Evolutionary conservation across 35 echinoderm and acorn worm species (phyloP), one percentile per base, ranked within the genome.

Genomic region (Eucidaris tribuloides): DNA sequence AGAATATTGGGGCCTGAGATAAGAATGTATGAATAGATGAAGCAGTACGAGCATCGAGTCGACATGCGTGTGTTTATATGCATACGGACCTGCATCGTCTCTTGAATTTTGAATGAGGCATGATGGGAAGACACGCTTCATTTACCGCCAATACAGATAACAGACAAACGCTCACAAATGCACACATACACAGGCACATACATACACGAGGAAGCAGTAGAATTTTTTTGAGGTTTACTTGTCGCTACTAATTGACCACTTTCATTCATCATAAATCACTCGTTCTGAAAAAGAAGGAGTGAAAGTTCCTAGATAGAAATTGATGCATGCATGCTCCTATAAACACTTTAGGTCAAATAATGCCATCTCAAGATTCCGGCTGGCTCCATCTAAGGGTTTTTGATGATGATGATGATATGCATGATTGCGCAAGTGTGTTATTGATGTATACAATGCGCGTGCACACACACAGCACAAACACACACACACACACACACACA

Each of bases 41-140:
- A 0, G 38, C 35, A n/a, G n/a, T n/a, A n/a, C n/a, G n/a, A 40
- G 25, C 35, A 40, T 36, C 15, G 39, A 27, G 68, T n/a, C 22
- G 61, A 74, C 35, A 42, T 33, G 44, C 35, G 38, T 33, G 68
- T 40, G 68, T 64, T 32, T 34, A 32, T 64, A 64, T 64, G 61
- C 68, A 74, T 40, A 74, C 38, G 68, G 38, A 74, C 68, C 68
- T 44, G 35, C 68, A 74, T 42, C 68, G 37, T 74, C 68, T 74
- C 35, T 42, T 74, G 68, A 74, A 74, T 74, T 74, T 74, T 74
- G 68, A 74, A 74, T 74, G 68, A 74, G 41, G 68, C 68, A 74
- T 74, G 34, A 74, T 74, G 68, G 68, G 68, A 35, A 74, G 68
- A 42, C 68, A 41, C 15, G 68, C 68, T 74, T n/a, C 68, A 40